Evolutionary conservation across 2,113 vertebrate species (phyloP).

Genomic region (Oryzias celebensis): DNA sequence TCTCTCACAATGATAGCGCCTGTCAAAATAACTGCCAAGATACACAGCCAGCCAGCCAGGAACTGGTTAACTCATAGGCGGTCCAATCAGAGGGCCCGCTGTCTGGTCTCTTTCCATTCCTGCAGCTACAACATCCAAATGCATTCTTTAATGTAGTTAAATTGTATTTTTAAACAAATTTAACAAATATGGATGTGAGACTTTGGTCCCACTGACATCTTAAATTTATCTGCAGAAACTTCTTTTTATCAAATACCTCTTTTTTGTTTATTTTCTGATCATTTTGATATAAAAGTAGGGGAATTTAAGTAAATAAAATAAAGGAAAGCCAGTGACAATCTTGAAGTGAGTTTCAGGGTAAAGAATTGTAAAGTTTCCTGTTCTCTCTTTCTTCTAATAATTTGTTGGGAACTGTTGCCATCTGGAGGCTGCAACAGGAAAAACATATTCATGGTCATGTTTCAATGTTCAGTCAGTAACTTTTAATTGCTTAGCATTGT

Average conservation of each 20-base stretch:
- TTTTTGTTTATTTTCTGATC: neutral
- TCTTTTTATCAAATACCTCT: neutral
- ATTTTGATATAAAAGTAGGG: neutral
- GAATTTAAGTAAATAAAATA: neutral
- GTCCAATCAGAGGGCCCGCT: conserved; percentile 48
- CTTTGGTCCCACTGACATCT: neutral
- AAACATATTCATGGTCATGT: no score
- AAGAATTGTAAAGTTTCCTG: neutral
- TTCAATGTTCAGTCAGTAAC: no score
- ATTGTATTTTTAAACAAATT: neutral
- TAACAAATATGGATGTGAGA: neutral
- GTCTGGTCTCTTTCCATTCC: conserved; percentile 22
- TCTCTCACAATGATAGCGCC: conserved; percentile 75
- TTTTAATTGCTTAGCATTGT: no score
- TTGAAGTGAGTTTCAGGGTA: no score
- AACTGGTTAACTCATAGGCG: conserved; percentile 71
- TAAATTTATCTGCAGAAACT: neutral
- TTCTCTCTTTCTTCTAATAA: neutral
- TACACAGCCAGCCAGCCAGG: conserved; percentile 72
- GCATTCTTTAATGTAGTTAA: conserved; percentile 4
- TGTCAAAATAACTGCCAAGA: conserved; percentile 83
- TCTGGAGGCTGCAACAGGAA: neutral
- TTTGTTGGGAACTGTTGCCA: conserved; percentile 31
- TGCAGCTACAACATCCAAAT: conserved; percentile 28
- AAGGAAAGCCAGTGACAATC: neutral